A percentile compares a stretch with the other conserved stretches of the same genome.
Evolutionary conservation across 2,888 invertebrate genomes (phyloP).

Genomic region (Noctuana brunneofusca): DNA sequence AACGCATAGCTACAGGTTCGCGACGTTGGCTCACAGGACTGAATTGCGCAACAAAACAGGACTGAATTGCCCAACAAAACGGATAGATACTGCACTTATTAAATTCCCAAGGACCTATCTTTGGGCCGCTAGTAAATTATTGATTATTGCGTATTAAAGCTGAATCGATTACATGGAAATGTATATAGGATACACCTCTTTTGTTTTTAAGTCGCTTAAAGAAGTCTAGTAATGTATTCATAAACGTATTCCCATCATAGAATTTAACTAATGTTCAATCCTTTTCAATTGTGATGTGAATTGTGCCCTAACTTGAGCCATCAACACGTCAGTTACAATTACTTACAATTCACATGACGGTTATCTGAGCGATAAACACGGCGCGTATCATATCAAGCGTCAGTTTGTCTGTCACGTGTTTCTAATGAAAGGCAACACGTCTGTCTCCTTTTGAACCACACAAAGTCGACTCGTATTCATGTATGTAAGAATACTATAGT

Average conservation of each 20-base stretch:
- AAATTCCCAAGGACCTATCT: constrained; percentile 2
- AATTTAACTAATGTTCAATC: not conserved
- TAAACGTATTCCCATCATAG: not conserved
- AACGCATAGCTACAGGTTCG: constrained; percentile 14
- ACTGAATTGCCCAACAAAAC: constrained; percentile 16
- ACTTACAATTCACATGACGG: constrained; percentile 18
- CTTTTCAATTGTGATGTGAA: constrained; percentile 7
- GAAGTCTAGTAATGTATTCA: not conserved
- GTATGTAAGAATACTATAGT: not conserved
- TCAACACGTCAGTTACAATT: constrained; percentile 22
- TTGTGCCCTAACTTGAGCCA: constrained; percentile 8
- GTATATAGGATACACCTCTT: too few relatives aligned
- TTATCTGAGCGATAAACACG: constrained; percentile 27
- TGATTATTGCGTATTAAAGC: not conserved
- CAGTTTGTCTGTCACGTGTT: constrained; percentile 30
- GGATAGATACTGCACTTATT: not conserved
- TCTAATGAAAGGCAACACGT: constrained; percentile 29
- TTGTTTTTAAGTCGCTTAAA: too few relatives aligned
- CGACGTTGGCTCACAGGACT: not conserved
- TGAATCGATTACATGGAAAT: too few relatives aligned
- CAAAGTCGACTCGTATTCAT: not conserved
- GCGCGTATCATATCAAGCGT: constrained; percentile 16
- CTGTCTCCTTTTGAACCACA: constrained; percentile 19
- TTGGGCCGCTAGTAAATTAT: constrained; percentile 6
- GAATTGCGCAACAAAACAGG: constrained; percentile 20